These are phyloP conservation scores for Tupiocoris notatus DNA, from an alignment of 2,888 invertebrate genomes.

Conservation along the genomic window DNA sequence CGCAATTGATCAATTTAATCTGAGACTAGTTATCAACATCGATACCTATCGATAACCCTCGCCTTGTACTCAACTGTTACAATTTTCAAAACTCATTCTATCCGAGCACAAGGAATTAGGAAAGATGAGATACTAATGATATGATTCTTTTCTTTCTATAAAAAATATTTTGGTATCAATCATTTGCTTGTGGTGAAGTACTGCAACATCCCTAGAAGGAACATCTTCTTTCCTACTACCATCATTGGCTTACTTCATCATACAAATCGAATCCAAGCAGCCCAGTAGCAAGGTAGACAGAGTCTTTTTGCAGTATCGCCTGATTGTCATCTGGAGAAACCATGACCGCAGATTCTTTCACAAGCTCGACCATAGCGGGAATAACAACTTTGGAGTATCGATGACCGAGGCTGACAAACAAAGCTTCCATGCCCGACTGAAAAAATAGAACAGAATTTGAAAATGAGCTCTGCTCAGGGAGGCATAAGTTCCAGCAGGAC, in stretches of 20 bases:
- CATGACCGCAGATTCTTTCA: conserved; percentile 66
- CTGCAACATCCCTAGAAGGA: too few species aligned
- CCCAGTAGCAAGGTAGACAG: conserved; percentile 89
- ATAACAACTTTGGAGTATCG: conserved; percentile 71
- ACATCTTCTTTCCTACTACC: too few species aligned
- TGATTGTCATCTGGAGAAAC: conserved; percentile 70
- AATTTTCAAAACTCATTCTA: too few species aligned
- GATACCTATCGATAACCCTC: too few species aligned
- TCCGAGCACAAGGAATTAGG: background rate
- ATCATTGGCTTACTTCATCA: conserved; percentile 72
- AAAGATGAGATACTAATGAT: background rate
- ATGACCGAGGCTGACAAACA: conserved; percentile 81
- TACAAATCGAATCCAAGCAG: conserved; percentile 85
- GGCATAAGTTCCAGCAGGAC: too few species aligned
- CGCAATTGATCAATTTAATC: too few species aligned
- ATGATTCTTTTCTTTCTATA: too few species aligned
- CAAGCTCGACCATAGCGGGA: conserved; percentile 71
- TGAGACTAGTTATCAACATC: too few species aligned
- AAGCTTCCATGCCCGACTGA: conserved; percentile 82
- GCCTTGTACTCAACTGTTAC: too few species aligned
- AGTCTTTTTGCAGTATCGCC: conserved; percentile 83
- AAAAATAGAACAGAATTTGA: conserved; percentile 49
- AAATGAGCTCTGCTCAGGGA: too few species aligned
- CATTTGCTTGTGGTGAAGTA: too few species aligned
- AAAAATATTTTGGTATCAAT: too few species aligned